Evolutionary conservation across 2,888 invertebrate species (phyloP).

Genomic region (Temnothorax rugatulus): DNA sequence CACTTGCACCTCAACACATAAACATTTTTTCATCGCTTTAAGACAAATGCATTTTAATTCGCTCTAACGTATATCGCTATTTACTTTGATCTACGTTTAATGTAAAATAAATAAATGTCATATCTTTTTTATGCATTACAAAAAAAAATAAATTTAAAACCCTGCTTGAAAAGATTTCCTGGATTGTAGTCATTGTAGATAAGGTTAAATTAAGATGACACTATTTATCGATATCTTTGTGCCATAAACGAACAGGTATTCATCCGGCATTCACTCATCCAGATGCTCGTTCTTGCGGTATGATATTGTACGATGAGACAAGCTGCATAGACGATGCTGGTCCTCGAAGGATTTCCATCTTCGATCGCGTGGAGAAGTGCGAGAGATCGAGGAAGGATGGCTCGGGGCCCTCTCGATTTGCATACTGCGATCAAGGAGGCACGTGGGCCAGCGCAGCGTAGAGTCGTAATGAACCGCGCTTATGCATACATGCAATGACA

Average conservation of each 20-base stretch:
- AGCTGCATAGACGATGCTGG: constrained; percentile 2
- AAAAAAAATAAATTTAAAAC: background rate
- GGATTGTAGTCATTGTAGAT: background rate
- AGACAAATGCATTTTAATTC: constrained; percentile 22
- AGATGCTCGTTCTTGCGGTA: constrained; percentile 1
- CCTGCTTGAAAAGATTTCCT: background rate
- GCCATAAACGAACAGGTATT: constrained; percentile 20
- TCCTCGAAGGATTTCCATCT: constrained; percentile 16
- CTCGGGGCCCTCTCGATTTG: constrained; percentile 67
- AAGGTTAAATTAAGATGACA: background rate
- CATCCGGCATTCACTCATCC: constrained; percentile 15
- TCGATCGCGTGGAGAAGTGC: constrained; percentile 51
- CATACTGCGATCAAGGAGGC: constrained; percentile 71
- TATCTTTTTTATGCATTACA: background rate
- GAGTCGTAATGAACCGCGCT: constrained; percentile 80
- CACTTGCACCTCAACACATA: constrained; percentile 3
- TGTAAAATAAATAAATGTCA: background rate
- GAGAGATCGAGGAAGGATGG: constrained; percentile 38
- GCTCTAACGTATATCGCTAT: background rate
- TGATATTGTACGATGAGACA: constrained; percentile 12
- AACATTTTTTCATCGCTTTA: background rate
- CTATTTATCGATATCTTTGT: constrained; percentile 6
- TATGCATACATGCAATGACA: constrained; percentile 84
- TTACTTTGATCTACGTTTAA: background rate
- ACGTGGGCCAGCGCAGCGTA: constrained; percentile 71